These are phyloP conservation scores for Enchytraeus crypticus DNA, from an alignment of 2,888 invertebrate species.

Conservation along the genomic window DNA sequence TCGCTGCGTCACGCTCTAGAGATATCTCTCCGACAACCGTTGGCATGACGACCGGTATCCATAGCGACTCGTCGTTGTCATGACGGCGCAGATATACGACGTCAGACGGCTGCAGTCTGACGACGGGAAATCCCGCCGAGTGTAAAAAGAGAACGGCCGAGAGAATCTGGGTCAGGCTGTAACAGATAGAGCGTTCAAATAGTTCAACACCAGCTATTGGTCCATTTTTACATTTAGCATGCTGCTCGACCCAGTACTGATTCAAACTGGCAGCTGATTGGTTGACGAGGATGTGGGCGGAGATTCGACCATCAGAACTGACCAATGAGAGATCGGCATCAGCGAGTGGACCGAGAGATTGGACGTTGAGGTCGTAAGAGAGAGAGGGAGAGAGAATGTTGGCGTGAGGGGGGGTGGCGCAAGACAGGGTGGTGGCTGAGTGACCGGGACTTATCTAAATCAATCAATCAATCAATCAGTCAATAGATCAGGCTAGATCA, in stretches of 20 bases:
- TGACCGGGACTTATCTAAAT: no score
- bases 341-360: no score
- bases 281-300: no score
- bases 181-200: conserved; percentile 3
- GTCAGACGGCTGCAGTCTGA: not conserved
- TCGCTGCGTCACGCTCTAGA: not conserved
- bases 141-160: conserved; percentile 4
- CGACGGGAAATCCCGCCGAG: not conserved
- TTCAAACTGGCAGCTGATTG: no score
- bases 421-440: no score
- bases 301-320: no score
- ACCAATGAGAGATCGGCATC: no score
- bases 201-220: not conserved
- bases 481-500: no score
- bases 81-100: not conserved
- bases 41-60: not conserved
- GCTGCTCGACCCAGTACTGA: not conserved
- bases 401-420: no score
- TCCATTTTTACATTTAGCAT: not conserved
- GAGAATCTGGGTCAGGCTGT: conserved; percentile 1
- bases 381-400: no score
- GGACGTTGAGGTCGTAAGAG: no score
- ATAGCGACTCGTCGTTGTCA: not conserved
- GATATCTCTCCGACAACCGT: conserved; percentile 3
- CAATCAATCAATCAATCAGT: no score